These are phyloP conservation scores for Lophotriccus pileatus DNA, from an alignment of 2,797 vertebrate species.

Conservation along the genomic window DNA sequence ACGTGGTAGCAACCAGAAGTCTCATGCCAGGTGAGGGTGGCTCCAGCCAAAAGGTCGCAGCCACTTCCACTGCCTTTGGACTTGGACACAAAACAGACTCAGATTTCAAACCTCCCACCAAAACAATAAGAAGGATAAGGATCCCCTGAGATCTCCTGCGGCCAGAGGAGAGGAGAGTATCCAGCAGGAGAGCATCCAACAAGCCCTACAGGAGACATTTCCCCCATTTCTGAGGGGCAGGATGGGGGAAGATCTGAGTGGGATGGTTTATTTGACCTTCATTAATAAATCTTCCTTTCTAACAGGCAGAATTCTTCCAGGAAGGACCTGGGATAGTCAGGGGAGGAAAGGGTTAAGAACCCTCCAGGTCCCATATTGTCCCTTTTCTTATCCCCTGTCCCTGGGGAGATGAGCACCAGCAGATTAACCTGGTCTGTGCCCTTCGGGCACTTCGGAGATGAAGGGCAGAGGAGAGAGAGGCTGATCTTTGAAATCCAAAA, in stretches of 20 bases:
- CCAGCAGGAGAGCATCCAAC: no score
- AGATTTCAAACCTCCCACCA: not conserved
- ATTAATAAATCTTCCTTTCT: not conserved
- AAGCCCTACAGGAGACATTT: not conserved
- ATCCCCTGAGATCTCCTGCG: not conserved
- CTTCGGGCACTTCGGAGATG: not conserved
- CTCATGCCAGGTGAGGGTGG: rapidly evolving
- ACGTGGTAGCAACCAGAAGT: rapidly evolving
- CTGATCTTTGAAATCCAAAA: not conserved
- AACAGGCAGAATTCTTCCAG: not conserved
- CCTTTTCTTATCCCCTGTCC: constrained; percentile 2
- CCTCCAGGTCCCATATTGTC: constrained; percentile 36
- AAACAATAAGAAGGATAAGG: not conserved
- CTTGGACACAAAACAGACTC: not conserved
- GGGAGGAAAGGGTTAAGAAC: constrained; percentile 43
- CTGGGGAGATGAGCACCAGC: constrained; percentile 23
- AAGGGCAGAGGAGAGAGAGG: not conserved
- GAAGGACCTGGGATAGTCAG: not conserved
- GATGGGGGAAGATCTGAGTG: not conserved
- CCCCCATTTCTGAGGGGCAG: not conserved
- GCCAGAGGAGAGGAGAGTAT: not conserved
- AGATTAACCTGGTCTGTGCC: constrained; percentile 40
- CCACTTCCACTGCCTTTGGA: not conserved
- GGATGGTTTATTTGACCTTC: not conserved
- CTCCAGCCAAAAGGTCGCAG: not conserved